Evolutionary conservation across 2,888 invertebrate genomes (phyloP).

Genomic region (Piscicola geometra): DNA sequence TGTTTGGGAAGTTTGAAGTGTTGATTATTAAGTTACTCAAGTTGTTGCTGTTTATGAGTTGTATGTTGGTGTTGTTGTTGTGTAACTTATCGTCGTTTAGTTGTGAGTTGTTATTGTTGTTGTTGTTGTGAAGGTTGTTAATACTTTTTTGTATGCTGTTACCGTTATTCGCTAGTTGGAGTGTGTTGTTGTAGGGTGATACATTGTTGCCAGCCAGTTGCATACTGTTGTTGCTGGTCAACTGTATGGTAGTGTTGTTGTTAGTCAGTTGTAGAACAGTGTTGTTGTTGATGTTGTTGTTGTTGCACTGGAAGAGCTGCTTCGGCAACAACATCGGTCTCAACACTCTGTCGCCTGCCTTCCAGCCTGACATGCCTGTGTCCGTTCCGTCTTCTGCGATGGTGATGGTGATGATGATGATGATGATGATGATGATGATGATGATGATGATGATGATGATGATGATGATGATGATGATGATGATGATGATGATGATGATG

Average conservation of each 20-base stretch:
- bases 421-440: not conserved
- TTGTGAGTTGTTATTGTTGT: not conserved
- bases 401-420: not conserved
- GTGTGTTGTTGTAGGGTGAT: too few species aligned
- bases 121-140: not conserved
- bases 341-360: not conserved
- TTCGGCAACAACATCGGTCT: not conserved
- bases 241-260: slow-evolving; percentile 25
- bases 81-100: not conserved
- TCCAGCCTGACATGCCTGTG: not conserved
- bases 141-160: too few species aligned
- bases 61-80: too few species aligned
- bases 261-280: not conserved
- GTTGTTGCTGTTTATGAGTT: not conserved
- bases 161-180: too few species aligned
- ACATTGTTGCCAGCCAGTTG: too few species aligned
- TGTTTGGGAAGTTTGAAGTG: not conserved
- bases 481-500: not conserved
- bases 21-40: not conserved
- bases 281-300: slow-evolving; percentile 33
- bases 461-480: not conserved
- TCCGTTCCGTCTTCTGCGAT: not conserved
- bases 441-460: not conserved
- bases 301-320: slow-evolving; percentile 28
- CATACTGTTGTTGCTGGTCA: not conserved